Evolutionary conservation across 92 coral and sea anemone genomes (phyloP).

Genomic region (Siderastrea radians): DNA sequence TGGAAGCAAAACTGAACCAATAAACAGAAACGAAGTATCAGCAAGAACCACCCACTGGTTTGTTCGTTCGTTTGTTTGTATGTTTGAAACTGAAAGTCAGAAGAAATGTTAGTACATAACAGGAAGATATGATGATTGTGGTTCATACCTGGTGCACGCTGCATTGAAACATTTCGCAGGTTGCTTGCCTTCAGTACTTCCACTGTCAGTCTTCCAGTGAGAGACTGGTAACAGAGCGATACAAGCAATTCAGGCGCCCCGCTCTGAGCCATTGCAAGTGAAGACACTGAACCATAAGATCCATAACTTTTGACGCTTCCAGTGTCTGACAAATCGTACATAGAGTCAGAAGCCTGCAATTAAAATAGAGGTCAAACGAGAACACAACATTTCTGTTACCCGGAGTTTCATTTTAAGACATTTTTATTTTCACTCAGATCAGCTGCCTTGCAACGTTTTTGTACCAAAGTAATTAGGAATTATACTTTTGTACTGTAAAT

Average conservation of each 20-base stretch:
- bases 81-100: background rate
- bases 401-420: too few relatives aligned
- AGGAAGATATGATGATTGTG: background rate
- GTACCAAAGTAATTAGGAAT: too few relatives aligned
- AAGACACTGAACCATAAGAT: conserved; percentile 92
- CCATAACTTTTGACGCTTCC: conserved; percentile 91
- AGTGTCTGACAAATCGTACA: conserved; percentile 98
- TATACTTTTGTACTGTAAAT: too few relatives aligned
- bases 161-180: conserved; percentile 96
- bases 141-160: conserved; percentile 96
- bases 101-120: background rate
- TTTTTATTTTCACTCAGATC: too few relatives aligned
- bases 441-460: too few relatives aligned
- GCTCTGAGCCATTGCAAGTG: conserved; percentile 95
- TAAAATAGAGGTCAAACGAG: background rate
- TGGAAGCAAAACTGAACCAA: background rate
- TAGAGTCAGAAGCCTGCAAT: conserved; percentile 94
- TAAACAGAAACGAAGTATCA: background rate
- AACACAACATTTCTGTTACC: background rate
- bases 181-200: conserved; percentile 99
- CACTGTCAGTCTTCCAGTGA: conserved; percentile 97
- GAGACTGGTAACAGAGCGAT: conserved; percentile 97
- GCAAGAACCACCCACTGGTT: too few relatives aligned
- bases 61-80: background rate
- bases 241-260: conserved; percentile 97